Conservation (phyloP, 2,113 vertebrate genomes). For the Condylura cristata region DNA sequence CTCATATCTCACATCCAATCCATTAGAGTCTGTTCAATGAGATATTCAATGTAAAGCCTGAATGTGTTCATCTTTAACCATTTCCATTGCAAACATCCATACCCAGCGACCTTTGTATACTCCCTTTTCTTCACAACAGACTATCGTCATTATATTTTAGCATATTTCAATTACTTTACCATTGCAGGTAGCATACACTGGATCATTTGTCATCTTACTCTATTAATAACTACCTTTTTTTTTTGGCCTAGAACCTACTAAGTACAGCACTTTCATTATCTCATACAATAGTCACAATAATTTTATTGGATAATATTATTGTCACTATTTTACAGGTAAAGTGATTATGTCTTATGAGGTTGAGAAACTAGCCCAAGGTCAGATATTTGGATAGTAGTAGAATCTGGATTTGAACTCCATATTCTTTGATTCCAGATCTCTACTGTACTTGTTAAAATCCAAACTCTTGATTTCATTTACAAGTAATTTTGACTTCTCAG, state of each 20-base stretch:
- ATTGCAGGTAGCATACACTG: neutral
- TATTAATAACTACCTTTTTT: neutral
- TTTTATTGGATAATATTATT: neutral
- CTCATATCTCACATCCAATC: neutral
- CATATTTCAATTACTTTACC: neutral
- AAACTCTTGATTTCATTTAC: neutral
- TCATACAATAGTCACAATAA: neutral
- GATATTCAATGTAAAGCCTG: neutral
- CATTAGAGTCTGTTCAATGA: neutral
- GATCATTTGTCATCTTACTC: neutral
- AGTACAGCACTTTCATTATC: neutral
- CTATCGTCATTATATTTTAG: neutral
- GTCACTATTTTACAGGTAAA: neutral
- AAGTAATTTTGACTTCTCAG: neutral
- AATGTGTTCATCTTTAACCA: neutral
- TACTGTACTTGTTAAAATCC: neutral
- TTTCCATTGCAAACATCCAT: neutral
- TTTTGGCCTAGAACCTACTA: neutral
- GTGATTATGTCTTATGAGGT: neutral
- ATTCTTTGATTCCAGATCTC: neutral
- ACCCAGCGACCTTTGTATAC: neutral
- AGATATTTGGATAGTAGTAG: neutral
- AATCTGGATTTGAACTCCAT: neutral
- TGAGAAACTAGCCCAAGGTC: neutral
- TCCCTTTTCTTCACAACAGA: conserved; percentile 24